phyloP scores from a whole-genome alignment of 1,140 invertebrate species.

The Potamilus streckersoni region DNA sequence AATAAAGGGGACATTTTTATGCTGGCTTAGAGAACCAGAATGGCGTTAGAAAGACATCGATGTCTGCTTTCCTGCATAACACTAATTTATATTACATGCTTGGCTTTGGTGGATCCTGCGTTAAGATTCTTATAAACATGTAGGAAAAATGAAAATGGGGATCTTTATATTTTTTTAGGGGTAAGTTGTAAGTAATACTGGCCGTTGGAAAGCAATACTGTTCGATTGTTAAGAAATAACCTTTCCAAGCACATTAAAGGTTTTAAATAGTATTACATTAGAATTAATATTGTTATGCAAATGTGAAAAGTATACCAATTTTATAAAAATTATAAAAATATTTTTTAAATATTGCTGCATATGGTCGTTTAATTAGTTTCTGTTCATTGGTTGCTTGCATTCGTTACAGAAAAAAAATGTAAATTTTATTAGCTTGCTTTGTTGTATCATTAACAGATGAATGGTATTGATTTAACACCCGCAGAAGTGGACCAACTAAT shows the following conservation, averaged over 20 bases:
- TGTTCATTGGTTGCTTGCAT: background rate
- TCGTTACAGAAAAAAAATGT: background rate
- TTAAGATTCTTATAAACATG: too few species aligned
- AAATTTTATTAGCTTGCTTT: background rate
- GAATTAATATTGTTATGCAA: background rate
- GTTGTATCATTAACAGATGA: constrained; percentile 30
- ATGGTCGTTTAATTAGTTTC: background rate
- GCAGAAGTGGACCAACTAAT: constrained; percentile 53
- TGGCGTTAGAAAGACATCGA: background rate
- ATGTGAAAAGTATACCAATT: background rate
- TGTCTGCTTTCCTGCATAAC: too few species aligned
- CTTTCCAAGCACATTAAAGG: too few species aligned
- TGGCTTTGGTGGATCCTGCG: too few species aligned
- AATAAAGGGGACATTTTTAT: background rate
- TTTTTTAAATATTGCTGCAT: background rate
- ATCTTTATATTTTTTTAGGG: too few species aligned
- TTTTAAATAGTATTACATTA: background rate
- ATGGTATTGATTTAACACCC: constrained; percentile 52
- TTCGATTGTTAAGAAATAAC: too few species aligned
- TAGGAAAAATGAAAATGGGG: too few species aligned
- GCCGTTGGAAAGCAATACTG: too few species aligned
- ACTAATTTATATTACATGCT: too few species aligned
- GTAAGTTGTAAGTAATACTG: too few species aligned
- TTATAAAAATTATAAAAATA: background rate
- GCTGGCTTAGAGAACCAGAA: too few species aligned